A percentile compares a stretch with the other conserved stretches of the same genome.
phyloP scores from a whole-genome alignment of 2,797 vertebrate genomes.

The Poecilia wingei region DNA sequence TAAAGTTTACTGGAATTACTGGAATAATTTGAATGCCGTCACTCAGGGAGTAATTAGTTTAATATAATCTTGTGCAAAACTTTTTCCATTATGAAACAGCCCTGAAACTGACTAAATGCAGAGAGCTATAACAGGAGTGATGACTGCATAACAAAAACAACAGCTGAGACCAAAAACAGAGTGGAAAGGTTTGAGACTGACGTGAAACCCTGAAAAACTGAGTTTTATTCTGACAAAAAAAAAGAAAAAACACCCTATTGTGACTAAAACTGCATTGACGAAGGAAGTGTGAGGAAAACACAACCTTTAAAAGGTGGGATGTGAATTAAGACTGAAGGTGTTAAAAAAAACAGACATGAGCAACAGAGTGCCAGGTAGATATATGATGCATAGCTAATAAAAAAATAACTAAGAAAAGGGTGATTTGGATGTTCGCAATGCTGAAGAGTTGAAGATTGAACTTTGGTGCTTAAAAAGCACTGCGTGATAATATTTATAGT shows the following conservation, averaged over 20 bases:
- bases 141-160: not conserved
- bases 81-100: no score
- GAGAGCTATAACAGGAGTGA: not conserved
- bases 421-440: not conserved
- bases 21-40: not conserved
- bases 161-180: not conserved
- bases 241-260: not conserved
- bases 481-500: not conserved
- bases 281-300: not conserved
- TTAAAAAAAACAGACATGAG: slow-evolving; percentile 1
- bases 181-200: not conserved
- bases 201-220: not conserved
- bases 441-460: not conserved
- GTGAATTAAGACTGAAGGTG: slow-evolving; percentile 3
- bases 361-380: not conserved
- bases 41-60: not conserved
- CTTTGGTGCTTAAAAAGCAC: not conserved
- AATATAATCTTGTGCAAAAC: not conserved
- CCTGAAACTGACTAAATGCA: not conserved
- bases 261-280: not conserved
- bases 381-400: not conserved
- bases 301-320: slow-evolving; percentile 9
- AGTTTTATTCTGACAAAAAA: not conserved
- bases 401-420: not conserved
- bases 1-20: not conserved